A percentile compares a stretch with the other conserved stretches of the same genome.
Conservation (phyloP, 2,113 vertebrate species). For the Malurus elegans region DNA sequence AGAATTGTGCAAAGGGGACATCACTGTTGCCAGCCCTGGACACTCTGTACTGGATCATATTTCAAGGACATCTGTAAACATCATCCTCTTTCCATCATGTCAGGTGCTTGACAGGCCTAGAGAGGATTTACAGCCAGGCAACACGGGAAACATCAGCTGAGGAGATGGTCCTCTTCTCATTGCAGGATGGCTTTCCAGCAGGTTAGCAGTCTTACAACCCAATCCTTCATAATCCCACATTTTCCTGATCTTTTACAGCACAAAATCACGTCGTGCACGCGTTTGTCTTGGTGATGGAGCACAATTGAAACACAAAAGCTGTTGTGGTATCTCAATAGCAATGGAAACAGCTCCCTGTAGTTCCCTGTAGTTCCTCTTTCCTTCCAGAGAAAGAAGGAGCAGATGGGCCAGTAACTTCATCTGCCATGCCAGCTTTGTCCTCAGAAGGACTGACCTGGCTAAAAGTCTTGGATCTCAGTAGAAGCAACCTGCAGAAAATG, state of each 20-base stretch:
- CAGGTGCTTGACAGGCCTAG: neutral
- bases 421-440: neutral
- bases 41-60: neutral
- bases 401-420: neutral
- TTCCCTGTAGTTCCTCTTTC: neutral
- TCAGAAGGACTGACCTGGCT: neutral
- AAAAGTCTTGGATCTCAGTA: neutral
- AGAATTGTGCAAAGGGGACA: constrained; percentile 5
- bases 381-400: neutral
- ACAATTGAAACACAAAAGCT: neutral
- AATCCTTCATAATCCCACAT: neutral
- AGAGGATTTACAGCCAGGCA: neutral
- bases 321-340: neutral
- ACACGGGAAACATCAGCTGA: neutral
- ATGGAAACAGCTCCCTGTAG: neutral
- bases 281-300: neutral
- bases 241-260: neutral
- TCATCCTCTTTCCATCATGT: neutral
- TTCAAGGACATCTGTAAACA: neutral
- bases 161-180: neutral
- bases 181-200: neutral
- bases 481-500: neutral
- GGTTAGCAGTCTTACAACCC: neutral
- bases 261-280: neutral
- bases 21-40: neutral